phyloP scores from a whole-genome alignment of 2,797 vertebrate species.

The Gila robusta region DNA sequence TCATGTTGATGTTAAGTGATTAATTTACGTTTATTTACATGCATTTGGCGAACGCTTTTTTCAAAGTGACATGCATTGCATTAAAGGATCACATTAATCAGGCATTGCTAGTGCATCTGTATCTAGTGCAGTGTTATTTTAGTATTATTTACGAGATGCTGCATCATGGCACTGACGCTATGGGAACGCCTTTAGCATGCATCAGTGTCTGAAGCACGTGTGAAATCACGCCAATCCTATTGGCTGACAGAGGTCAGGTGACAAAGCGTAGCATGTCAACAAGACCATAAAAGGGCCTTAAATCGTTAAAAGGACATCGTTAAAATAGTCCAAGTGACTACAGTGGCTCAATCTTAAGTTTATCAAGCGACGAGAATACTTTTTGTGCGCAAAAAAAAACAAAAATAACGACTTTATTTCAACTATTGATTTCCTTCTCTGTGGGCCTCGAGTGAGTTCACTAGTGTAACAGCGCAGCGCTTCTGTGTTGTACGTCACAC shows the following conservation, averaged over 20 bases:
- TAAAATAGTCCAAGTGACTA: too few species aligned
- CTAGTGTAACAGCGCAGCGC: too few species aligned
- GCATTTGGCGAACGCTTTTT: not conserved
- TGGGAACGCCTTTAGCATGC: not conserved
- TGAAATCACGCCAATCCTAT: not conserved
- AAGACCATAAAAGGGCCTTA: not conserved
- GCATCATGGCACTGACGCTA: not conserved
- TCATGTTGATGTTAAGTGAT: not conserved
- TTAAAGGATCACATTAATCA: not conserved
- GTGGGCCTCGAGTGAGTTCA: too few species aligned
- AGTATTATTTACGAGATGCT: not conserved
- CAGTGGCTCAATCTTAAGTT: too few species aligned
- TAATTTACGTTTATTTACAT: not conserved
- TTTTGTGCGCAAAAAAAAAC: too few species aligned
- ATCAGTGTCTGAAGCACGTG: not conserved
- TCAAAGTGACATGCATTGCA: not conserved
- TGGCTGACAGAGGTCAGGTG: not conserved
- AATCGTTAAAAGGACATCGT: too few species aligned
- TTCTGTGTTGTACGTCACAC: too few species aligned
- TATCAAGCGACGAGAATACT: too few species aligned
- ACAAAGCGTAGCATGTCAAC: accelerated
- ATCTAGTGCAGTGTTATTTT: not conserved
- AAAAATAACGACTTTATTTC: too few species aligned
- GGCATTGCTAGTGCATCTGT: too few species aligned
- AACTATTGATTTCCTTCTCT: too few species aligned